Evolutionary conservation across 2,888 invertebrate species (phyloP).

Genomic region (Nephrotoma flavescens): DNA sequence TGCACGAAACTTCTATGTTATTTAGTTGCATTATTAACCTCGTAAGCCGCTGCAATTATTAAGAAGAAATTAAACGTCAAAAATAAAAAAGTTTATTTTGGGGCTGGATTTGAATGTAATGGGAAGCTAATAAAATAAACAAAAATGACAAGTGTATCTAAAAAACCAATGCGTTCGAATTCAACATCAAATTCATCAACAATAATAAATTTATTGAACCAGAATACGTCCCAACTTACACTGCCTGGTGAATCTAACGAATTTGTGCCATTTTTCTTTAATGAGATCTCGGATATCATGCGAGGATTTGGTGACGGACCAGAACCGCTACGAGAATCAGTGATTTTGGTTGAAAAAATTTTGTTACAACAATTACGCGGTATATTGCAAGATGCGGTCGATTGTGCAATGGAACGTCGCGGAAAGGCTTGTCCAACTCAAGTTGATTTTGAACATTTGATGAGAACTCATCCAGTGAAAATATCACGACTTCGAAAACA

Average conservation of each 20-base stretch:
- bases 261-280: slow-evolving; percentile 6
- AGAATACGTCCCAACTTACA: not conserved
- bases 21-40: not conserved
- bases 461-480: slow-evolving; percentile 68
- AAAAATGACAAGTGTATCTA: not conserved
- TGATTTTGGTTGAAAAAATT: slow-evolving; percentile 69
- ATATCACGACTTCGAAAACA: slow-evolving; percentile 62
- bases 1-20: not conserved
- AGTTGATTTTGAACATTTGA: slow-evolving; percentile 64
- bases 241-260: not conserved
- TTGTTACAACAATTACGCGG: slow-evolving; percentile 65
- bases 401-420: slow-evolving; percentile 47
- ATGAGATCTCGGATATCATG: slow-evolving; percentile 75
- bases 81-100: not conserved
- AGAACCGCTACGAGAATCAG: slow-evolving; percentile 66
- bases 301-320: slow-evolving; percentile 86
- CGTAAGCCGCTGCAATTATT: not conserved
- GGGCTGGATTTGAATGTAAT: not conserved
- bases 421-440: slow-evolving; percentile 39
- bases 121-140: not conserved
- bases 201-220: not conserved
- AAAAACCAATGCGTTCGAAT: not conserved
- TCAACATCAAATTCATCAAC: not conserved
- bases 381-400: slow-evolving; percentile 60
- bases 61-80: not conserved